These are phyloP conservation scores for Nycticryphes semicollaris DNA, from an alignment of 2,113 vertebrate species.

Conservation along the genomic window DNA sequence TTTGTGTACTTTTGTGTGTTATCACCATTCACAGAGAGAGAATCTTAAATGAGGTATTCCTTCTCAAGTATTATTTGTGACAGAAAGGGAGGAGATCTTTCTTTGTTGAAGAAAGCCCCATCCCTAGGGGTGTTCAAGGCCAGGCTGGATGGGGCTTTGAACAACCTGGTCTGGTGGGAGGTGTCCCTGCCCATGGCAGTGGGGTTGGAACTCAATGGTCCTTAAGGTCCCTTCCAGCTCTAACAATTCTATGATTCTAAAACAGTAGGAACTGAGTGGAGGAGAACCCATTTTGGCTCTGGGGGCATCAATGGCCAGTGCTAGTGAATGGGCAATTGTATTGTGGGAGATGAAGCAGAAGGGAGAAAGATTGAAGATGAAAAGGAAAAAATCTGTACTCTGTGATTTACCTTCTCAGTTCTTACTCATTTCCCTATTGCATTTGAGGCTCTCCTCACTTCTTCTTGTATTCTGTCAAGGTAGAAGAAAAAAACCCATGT, in stretches of 20 bases:
- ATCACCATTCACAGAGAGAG: neutral
- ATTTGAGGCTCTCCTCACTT: neutral
- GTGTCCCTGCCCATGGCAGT: no score
- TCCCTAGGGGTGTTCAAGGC: no score
- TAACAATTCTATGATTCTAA: neutral
- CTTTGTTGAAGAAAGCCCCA: neutral
- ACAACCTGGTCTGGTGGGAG: no score
- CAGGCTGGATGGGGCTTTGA: no score
- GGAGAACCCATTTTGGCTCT: neutral
- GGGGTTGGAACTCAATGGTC: no score
- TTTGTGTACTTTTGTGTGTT: neutral
- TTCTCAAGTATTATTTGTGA: neutral
- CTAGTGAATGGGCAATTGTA: neutral
- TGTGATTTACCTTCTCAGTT: neutral
- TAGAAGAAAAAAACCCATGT: neutral
- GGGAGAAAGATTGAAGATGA: neutral
- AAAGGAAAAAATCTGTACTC: neutral
- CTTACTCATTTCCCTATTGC: neutral
- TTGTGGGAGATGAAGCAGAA: neutral
- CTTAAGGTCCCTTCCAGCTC: no score
- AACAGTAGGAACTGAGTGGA: neutral
- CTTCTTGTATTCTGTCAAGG: neutral
- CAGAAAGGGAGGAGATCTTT: neutral
- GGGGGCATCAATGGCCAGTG: neutral
- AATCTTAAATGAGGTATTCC: neutral